Conservation (phyloP, 2,797 vertebrate genomes). For the Delichon dasypus region DNA sequence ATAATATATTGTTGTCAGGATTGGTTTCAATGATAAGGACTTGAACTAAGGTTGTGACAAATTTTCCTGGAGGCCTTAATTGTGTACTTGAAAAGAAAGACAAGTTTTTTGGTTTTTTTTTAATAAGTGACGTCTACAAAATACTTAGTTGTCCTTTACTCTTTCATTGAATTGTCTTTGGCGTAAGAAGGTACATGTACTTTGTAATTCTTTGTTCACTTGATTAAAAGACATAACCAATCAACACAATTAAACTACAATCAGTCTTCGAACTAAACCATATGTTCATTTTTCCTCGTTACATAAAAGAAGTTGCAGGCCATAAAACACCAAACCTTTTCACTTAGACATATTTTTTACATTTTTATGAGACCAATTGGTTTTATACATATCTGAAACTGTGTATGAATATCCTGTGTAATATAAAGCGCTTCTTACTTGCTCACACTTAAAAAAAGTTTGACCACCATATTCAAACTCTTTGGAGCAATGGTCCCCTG, state of each 20-base stretch:
- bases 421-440: neutral
- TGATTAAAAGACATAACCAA: neutral
- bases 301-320: neutral
- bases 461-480: neutral
- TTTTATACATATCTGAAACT: neutral
- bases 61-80: neutral
- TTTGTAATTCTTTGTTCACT: neutral
- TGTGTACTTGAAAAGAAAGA: neutral
- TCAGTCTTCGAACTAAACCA: neutral
- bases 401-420: neutral
- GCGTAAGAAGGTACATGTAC: neutral
- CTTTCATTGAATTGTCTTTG: neutral
- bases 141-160: neutral
- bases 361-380: neutral
- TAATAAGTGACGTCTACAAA: neutral
- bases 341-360: neutral
- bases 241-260: neutral
- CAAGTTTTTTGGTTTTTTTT: neutral
- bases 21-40: neutral
- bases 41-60: neutral
- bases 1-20: slow-evolving; percentile 1
- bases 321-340: neutral
- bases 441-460: neutral
- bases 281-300: neutral
- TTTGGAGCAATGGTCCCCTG: neutral